Conservation (phyloP, 2,888 invertebrate genomes). For the Marronus borbonicus region DNA sequence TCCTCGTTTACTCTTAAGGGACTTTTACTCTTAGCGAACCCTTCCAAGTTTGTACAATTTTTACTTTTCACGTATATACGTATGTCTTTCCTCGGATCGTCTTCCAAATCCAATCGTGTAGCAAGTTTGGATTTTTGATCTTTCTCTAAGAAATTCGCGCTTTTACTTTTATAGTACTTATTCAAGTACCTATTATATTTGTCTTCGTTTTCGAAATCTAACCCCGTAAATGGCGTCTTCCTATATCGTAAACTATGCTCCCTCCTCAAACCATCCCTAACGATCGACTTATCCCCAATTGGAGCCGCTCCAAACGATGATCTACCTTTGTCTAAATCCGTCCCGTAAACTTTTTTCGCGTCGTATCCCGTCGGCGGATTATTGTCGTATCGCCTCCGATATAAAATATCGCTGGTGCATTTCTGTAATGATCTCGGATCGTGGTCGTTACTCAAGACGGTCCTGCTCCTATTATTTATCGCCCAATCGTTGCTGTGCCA, state of each 20-base stretch:
- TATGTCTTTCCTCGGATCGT: background rate
- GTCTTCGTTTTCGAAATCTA: background rate
- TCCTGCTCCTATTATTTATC: conserved; percentile 28
- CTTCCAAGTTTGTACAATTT: background rate
- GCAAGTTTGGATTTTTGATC: background rate
- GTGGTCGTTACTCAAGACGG: background rate
- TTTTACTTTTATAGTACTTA: conserved; percentile 30
- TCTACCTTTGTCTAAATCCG: conserved; percentile 11
- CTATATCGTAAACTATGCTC: conserved; percentile 16
- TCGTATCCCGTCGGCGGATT: conserved; percentile 16
- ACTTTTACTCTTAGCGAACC: background rate
- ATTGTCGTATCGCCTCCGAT: conserved; percentile 29
- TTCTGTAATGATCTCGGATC: conserved; percentile 36
- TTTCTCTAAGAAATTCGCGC: background rate
- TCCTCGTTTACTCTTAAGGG: background rate
- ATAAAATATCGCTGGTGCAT: conserved; percentile 53
- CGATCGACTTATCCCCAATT: conserved; percentile 15
- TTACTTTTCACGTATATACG: conserved; percentile 27
- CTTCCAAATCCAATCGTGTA: background rate
- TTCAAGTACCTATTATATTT: background rate
- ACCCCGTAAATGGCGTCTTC: background rate
- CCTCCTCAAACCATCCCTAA: background rate
- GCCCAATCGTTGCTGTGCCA: conserved; percentile 62
- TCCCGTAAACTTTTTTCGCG: background rate
- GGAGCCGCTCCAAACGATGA: background rate